Percentiles rank a stretch among this genome's conserved stretches.
These are phyloP conservation scores for Epiblema foenella DNA, from an alignment of 2,888 invertebrate species.

Conservation along the genomic window DNA sequence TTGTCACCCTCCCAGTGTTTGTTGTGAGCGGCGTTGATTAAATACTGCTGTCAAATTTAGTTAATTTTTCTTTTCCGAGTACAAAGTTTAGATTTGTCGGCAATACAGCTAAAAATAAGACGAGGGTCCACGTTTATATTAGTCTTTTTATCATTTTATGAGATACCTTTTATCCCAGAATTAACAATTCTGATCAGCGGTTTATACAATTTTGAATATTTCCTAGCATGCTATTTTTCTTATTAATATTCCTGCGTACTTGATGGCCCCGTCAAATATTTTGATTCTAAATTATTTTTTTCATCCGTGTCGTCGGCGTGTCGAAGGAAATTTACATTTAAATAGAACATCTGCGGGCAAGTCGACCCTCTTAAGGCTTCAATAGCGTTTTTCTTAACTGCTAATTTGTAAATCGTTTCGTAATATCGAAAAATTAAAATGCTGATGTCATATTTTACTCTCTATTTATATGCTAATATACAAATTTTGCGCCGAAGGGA, in stretches of 20 bases:
- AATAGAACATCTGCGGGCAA: conserved; percentile 83
- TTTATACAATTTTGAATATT: conserved; percentile 39
- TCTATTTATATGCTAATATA: conserved; percentile 83
- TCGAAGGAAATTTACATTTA: conserved; percentile 82
- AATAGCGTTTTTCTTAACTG: conserved; percentile 80
- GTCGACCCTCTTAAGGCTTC: conserved; percentile 79
- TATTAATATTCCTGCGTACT: conserved; percentile 50
- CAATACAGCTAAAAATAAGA: conserved; percentile 47
- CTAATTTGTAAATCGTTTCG: conserved; percentile 84
- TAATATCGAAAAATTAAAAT: conserved; percentile 85
- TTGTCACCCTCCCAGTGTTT: conserved; percentile 82
- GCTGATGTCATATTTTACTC: conserved; percentile 83
- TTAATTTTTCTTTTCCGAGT: conserved; percentile 68
- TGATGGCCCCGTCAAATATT: conserved; percentile 71
- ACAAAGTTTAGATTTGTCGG: conserved; percentile 51
- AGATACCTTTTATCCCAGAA: conserved; percentile 37
- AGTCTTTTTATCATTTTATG: conserved; percentile 23
- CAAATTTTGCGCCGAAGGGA: conserved; percentile 65
- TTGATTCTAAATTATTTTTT: conserved; percentile 76
- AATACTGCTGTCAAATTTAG: conserved; percentile 77
- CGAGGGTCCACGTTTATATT: conserved; percentile 47
- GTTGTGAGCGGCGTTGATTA: conserved; percentile 77
- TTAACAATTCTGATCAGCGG: conserved; percentile 42
- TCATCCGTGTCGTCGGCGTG: conserved; percentile 75
- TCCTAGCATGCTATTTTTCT: conserved; percentile 33